Evolutionary conservation across 1,140 invertebrate species (phyloP).

Genomic region (Zaprionus inermis): DNA sequence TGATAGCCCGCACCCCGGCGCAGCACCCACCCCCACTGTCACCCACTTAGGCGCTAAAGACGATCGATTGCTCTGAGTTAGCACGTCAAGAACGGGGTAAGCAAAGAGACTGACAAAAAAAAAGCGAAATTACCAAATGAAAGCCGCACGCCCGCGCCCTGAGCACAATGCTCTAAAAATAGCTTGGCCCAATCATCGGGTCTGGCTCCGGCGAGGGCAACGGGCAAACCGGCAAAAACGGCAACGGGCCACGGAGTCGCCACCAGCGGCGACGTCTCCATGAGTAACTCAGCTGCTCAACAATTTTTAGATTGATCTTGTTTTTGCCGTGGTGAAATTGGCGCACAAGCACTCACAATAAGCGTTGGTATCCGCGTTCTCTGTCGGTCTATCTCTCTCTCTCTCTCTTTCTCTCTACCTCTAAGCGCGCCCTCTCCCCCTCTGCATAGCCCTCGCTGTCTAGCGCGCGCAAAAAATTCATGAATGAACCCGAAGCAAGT

Average conservation of each 20-base stretch:
- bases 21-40: neutral
- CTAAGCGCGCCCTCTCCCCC: neutral
- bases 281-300: slow-evolving; percentile 70
- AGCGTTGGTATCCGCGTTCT: slow-evolving; percentile 4
- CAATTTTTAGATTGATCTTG: slow-evolving; percentile 68
- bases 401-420: neutral
- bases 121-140: slow-evolving; percentile 33
- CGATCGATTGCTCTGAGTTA: slow-evolving; percentile 6
- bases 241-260: slow-evolving; percentile 19
- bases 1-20: neutral
- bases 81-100: neutral
- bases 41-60: slow-evolving; percentile 11
- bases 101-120: slow-evolving; percentile 9
- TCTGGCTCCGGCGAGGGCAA: neutral
- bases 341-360: slow-evolving; percentile 21
- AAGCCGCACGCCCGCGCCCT: slow-evolving; percentile 27
- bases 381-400: neutral
- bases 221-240: neutral
- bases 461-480: slow-evolving; percentile 42
- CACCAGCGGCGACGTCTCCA: slow-evolving; percentile 47
- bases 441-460: neutral
- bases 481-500: slow-evolving; percentile 50
- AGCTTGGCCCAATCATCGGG: slow-evolving; percentile 66
- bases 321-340: slow-evolving; percentile 68
- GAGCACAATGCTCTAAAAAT: slow-evolving; percentile 69